Evolutionary conservation across 1,140 invertebrate species (phyloP), one percentile per base, ranked within the genome.

Genomic region (Nasonia vitripennis): DNA sequence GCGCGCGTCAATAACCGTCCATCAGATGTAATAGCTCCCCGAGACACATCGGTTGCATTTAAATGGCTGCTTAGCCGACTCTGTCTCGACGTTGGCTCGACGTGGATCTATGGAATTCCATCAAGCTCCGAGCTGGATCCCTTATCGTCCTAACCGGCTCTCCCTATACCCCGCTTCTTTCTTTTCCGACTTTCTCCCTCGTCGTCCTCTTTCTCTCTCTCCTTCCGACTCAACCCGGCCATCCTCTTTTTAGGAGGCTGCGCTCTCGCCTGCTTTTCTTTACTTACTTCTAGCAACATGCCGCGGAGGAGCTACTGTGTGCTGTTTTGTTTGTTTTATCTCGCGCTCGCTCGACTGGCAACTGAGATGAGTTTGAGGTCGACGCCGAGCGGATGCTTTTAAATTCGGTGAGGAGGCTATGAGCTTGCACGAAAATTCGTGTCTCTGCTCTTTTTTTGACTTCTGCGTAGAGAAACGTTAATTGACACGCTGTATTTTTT

Each of bases 41-140:
- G 92, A 93, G 93, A 93, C 93, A 93, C 93, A 93, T 93, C 92
- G 93, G 93, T 93, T 93, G 93, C 92, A 93, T 93, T 93, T 93
- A 93, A 93, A 93, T 93, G 93, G 92, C 93, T 93, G 92, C 93
- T 93, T 93, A 93, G 92, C 92, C 89, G 91, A 93, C 91, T 93
- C 92, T 93, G 93, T 93, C 92, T 93, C 93, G 92, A 91, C 91
- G 91, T 12, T 37, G 55, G n/a, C 34, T 89, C 90, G 92, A 93
- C 93, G 91, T 92, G 90, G 93, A 93, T 93, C 92, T 93, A 93
- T 93, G 92, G 92, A 93, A 93, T 93, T 93, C 93, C 92, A 93
- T 93, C 93, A 93, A 93, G 91, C 91, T 92, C 89, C 88, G 90
- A 89, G 86, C 73, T 71, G 91, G 91, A 92, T 92, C 92, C 91